These are phyloP conservation scores for Caenorhabditis japonica DNA, from an alignment of 2,888 invertebrate genomes.

Conservation along the genomic window DNA sequence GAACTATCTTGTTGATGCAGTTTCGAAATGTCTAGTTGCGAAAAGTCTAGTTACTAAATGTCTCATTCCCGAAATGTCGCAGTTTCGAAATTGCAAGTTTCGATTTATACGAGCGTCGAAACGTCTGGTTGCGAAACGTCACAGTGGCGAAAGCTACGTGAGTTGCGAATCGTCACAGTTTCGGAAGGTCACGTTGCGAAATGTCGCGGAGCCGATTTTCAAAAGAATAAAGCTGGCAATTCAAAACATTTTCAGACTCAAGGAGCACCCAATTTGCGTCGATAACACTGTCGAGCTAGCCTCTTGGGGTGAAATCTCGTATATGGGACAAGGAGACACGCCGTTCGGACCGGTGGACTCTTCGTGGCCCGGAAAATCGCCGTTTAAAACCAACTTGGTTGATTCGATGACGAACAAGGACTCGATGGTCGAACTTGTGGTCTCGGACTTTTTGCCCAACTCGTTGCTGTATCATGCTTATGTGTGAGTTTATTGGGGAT, in stretches of 20 bases:
- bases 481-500: conserved; percentile 44
- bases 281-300: conserved; percentile 63
- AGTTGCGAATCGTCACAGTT: no score
- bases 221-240: no score
- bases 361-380: conserved; percentile 52
- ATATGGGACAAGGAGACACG: conserved; percentile 55
- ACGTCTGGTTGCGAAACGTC: no score
- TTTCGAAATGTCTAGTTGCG: no score
- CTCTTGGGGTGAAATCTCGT: conserved; percentile 65
- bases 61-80: no score
- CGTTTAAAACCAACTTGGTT: conserved; percentile 37
- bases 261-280: conserved; percentile 62
- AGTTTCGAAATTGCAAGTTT: no score
- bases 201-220: no score
- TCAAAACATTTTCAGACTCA: conserved; percentile 52
- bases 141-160: no score
- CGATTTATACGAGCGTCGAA: no score
- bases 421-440: conserved; percentile 70
- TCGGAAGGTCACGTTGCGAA: no score
- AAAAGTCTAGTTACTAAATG: no score
- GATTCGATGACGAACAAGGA: conserved; percentile 45
- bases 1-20: no score
- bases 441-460: conserved; percentile 73
- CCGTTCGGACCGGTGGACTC: conserved; percentile 60
- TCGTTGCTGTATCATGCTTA: conserved; percentile 76